These are phyloP conservation scores for Nibea coibor DNA, from an alignment of 2,113 vertebrate species.

Conservation along the genomic window DNA sequence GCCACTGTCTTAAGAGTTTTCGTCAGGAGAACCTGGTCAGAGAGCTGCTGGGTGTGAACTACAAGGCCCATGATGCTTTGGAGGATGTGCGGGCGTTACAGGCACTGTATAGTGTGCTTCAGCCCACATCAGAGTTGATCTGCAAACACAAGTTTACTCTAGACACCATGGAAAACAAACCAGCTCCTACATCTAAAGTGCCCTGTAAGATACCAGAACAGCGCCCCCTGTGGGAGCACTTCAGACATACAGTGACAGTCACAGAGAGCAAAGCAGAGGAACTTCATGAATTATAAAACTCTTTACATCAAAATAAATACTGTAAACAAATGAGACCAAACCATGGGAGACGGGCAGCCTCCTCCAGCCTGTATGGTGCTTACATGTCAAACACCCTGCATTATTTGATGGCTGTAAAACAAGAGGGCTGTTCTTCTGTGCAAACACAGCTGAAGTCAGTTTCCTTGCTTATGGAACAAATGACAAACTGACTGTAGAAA, in stretches of 20 bases:
- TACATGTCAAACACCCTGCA: background rate
- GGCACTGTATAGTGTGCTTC: constrained; percentile 67
- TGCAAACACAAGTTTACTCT: constrained; percentile 68
- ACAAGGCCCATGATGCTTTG: constrained; percentile 79
- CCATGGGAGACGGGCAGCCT: background rate
- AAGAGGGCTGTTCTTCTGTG: no score
- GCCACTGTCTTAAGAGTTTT: constrained; percentile 66
- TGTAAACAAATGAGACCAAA: background rate
- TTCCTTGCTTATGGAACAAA: background rate
- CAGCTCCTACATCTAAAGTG: constrained; percentile 11
- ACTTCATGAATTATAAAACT: background rate
- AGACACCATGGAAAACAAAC: constrained; percentile 30
- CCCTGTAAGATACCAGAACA: constrained; percentile 17
- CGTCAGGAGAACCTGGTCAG: constrained; percentile 77
- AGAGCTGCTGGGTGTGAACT: constrained; percentile 74
- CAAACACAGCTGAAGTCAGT: background rate
- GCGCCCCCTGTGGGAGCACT: constrained; percentile 47
- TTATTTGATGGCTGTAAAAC: background rate
- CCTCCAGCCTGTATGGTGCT: background rate
- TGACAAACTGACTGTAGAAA: background rate
- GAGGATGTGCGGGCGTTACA: constrained; percentile 79
- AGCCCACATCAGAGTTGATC: constrained; percentile 53
- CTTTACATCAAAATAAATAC: background rate
- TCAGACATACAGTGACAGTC: constrained; percentile 20
- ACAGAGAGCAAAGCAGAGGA: constrained; percentile 1